phyloP scores from a whole-genome alignment of 2,113 vertebrate species.

The Muscicapa adusta region DNA sequence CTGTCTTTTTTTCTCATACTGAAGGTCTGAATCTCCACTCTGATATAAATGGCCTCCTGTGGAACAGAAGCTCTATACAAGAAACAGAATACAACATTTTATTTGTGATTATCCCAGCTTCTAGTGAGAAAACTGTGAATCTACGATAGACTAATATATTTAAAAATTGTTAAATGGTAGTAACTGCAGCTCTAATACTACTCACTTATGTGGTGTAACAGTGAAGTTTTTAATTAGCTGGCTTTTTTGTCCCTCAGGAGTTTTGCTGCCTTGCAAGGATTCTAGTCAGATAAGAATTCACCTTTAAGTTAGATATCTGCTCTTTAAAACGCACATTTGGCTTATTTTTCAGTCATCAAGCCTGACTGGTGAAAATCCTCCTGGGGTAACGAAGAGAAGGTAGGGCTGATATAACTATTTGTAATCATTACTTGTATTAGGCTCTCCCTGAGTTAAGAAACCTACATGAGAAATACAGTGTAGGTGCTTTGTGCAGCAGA shows the following conservation, averaged over 20 bases:
- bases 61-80: background rate
- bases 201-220: background rate
- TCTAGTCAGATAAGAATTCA: background rate
- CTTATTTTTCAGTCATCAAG: background rate
- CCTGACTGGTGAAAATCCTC: background rate
- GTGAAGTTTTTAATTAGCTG: background rate
- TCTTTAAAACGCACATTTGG: background rate
- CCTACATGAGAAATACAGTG: background rate
- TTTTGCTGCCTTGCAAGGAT: background rate
- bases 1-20: background rate
- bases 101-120: background rate
- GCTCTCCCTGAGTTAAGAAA: background rate
- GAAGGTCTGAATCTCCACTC: background rate
- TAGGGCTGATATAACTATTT: background rate
- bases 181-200: background rate
- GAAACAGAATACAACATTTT: background rate
- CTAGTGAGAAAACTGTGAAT: background rate
- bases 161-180: background rate
- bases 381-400: background rate
- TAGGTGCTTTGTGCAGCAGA: background rate
- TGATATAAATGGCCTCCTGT: background rate
- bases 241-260: background rate
- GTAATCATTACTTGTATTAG: background rate
- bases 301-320: background rate
- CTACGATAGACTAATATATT: background rate